Conservation (phyloP, 2,113 vertebrate species). For the Halcyon malimbica region DNA sequence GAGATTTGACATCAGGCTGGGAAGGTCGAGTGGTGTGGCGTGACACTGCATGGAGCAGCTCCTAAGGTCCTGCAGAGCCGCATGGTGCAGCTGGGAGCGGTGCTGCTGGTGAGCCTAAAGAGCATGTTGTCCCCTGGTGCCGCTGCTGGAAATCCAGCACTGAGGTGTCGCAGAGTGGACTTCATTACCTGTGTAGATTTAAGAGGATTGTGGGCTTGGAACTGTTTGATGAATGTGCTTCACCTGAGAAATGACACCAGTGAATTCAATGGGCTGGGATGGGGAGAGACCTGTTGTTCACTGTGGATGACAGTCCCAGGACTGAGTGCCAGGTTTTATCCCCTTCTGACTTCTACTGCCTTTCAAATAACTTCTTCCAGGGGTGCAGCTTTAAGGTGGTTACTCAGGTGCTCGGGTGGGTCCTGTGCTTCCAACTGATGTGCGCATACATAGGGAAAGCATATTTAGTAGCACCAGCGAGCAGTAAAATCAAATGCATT, state of each 20-base stretch:
- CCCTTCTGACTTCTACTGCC: not conserved
- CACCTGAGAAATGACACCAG: not conserved
- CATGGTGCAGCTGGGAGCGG: no score
- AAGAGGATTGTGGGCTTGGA: not conserved
- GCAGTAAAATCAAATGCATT: not conserved
- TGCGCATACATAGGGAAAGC: not conserved
- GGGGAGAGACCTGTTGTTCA: accelerated
- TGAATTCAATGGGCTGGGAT: not conserved
- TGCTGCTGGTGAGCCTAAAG: not conserved
- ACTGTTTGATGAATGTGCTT: not conserved
- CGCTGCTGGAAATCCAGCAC: not conserved
- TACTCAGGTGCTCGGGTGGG: accelerated
- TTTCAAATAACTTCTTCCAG: not conserved
- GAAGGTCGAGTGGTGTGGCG: not conserved
- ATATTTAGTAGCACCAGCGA: not conserved
- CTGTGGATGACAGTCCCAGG: accelerated
- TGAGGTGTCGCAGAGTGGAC: not conserved
- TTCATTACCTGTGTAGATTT: not conserved
- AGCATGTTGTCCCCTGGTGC: accelerated
- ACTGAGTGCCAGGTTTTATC: not conserved
- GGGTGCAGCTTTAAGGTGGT: not conserved
- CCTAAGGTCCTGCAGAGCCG: not conserved
- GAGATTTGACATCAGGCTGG: not conserved
- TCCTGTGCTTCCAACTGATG: not conserved
- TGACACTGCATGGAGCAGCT: accelerated